These are phyloP conservation scores for Chaenocephalus aceratus DNA, from an alignment of 2,113 vertebrate genomes.

Conservation along the genomic window DNA sequence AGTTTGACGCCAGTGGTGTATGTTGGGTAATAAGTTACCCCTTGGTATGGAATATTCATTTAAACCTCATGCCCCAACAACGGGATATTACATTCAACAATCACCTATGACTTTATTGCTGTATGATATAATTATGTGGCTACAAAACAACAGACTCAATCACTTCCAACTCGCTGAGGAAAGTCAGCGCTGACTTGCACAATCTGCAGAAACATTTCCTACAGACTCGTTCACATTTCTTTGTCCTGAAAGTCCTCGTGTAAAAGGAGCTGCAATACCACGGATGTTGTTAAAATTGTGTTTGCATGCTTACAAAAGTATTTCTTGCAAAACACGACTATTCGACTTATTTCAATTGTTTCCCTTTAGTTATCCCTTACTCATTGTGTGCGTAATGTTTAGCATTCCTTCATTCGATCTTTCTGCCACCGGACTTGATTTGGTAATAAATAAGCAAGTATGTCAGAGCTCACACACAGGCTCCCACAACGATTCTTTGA, in stretches of 20 bases:
- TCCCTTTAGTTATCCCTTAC: background rate
- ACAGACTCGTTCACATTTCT: background rate
- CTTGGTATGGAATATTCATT: background rate
- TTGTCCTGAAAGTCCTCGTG: slow-evolving; percentile 2
- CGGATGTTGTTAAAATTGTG: background rate
- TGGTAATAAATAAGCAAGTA: background rate
- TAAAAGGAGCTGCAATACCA: background rate
- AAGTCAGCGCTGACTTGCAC: background rate
- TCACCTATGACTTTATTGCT: too few species aligned
- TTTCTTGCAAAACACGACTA: background rate
- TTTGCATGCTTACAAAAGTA: background rate
- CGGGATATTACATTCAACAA: too few species aligned
- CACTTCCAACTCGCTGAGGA: background rate
- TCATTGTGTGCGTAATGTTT: background rate
- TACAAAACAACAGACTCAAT: background rate
- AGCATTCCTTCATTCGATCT: background rate
- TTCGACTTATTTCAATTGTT: background rate
- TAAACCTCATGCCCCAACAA: background rate
- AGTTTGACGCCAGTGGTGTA: too few species aligned
- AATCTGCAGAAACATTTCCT: background rate
- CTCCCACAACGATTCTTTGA: background rate
- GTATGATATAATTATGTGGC: background rate
- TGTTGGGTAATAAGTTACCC: too few species aligned
- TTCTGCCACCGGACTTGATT: background rate
- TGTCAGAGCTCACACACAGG: background rate